Evolutionary conservation across 2,797 vertebrate genomes (phyloP).

Genomic region (Remorina albescens): DNA sequence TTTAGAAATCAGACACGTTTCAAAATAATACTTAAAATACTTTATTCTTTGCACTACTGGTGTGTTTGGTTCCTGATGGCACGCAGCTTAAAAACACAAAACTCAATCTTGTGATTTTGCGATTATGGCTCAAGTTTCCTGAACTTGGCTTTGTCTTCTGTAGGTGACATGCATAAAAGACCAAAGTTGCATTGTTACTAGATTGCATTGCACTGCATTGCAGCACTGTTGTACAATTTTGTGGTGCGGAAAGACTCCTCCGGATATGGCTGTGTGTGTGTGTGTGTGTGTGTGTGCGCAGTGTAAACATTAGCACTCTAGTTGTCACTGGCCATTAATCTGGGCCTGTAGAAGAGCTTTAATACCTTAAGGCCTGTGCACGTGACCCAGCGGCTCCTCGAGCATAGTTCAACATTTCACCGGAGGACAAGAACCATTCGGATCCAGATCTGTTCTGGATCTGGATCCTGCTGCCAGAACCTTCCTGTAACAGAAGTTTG

Average conservation of each 20-base stretch:
- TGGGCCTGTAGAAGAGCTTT: conserved; percentile 12
- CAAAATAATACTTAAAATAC: conserved; percentile 63
- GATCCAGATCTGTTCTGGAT: neutral
- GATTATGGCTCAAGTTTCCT: conserved; percentile 69
- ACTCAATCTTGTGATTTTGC: conserved; percentile 33
- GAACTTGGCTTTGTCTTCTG: conserved; percentile 45
- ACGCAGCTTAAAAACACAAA: conserved; percentile 28
- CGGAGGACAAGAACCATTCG: conserved; percentile 7
- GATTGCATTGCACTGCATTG: conserved; percentile 53
- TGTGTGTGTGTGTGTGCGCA: neutral
- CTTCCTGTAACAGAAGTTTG: neutral
- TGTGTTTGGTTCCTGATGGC: conserved; percentile 42
- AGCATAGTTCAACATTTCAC: conserved; percentile 3
- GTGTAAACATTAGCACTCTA: conserved; percentile 69
- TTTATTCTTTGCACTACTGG: conserved; percentile 59
- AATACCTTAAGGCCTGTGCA: conserved; percentile 39
- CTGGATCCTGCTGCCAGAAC: neutral
- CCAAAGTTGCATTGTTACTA: conserved; percentile 53
- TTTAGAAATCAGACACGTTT: conserved; percentile 1
- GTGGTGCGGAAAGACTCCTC: conserved; percentile 16
- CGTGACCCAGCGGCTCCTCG: conserved; percentile 19
- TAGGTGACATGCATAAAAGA: conserved; percentile 59
- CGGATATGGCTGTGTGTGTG: conserved; percentile 12
- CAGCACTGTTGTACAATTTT: conserved; percentile 33
- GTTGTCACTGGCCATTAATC: conserved; percentile 25